Base-by-base conservation (phyloP, 2,113 vertebrate genomes). In the Pterocles orientalis region DNA sequence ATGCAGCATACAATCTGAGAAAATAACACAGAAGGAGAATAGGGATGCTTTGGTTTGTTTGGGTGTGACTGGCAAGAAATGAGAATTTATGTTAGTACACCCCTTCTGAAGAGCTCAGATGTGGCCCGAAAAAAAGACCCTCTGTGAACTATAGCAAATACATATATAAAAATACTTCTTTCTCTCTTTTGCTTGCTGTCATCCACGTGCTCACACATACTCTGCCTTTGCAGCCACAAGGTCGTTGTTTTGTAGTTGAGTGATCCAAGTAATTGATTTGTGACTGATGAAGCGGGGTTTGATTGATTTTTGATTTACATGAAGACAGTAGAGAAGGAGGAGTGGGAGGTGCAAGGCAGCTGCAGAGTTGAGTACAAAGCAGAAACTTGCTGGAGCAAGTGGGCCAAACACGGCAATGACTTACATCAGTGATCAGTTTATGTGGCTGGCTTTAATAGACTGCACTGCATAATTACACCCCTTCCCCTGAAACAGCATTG, bases 221-320 rank as follows among this genome's bases (percentile, higher is more conserved):
- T 72, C 20, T 88, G 58, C 29, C 34, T 90, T 90, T 47, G 54
- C 57, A 94, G 53, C n/a, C 62, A 58, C 72, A 93, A 79, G 84
- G 54, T 94, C 77, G 20, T 54, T 41, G 45, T 54, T 90, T 84
- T 93, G 83, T n/a, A 79, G 77, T 33, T 1, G 7, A 78, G 57
- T 68, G 64, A 90, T 73, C n/a, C 47, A 70, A 75, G 64, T 36
- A 69, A 89, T 79, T 96, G 73, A 92, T 95, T 96, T 94, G 57
- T 89, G 91, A 68, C 83, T 79, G 83, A 66, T 73, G 61, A 84
- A 91, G 45, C 17, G n/a, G 82, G 41, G 10, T 58, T 87, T 87
- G 92, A 93, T 91, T 83, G 85, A 68, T 69, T 85, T 93, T 89
- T 86, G 21, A 86, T 94, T 94, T 92, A 84, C 57, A 65, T 34